Percentiles rank a stretch among this genome's conserved stretches.
Evolutionary conservation across 2,888 invertebrate species (phyloP).

Genomic region (Lordiphosa andalusiaca): DNA sequence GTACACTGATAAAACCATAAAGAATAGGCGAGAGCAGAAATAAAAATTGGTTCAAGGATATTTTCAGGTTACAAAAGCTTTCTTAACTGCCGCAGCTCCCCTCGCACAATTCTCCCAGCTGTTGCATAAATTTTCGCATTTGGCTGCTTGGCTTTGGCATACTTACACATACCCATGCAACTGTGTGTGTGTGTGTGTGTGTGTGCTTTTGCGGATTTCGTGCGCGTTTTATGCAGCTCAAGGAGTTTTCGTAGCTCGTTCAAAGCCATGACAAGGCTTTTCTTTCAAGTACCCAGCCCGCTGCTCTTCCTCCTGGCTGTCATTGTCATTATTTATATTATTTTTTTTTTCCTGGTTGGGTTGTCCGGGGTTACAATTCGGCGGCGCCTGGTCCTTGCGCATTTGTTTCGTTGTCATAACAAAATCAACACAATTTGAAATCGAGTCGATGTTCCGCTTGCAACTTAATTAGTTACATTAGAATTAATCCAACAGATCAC

Average conservation of each 20-base stretch:
- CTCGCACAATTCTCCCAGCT: slow-evolving; percentile 59
- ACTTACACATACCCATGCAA: slow-evolving; percentile 2
- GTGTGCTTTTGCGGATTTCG: slow-evolving; percentile 44
- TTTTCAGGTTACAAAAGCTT: no score
- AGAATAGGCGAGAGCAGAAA: no score
- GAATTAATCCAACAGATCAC: slow-evolving; percentile 1
- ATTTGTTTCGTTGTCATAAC: slow-evolving; percentile 64
- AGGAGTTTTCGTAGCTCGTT: slow-evolving; percentile 54
- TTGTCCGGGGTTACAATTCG: slow-evolving; percentile 23
- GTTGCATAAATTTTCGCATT: slow-evolving; percentile 70
- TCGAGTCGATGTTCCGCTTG: slow-evolving; percentile 27
- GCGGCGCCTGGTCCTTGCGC: slow-evolving; percentile 15
- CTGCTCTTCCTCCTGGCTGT: slow-evolving; percentile 13
- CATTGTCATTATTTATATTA: slow-evolving; percentile 4
- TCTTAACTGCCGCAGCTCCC: slow-evolving; percentile 19
- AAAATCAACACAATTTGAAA: slow-evolving; percentile 59
- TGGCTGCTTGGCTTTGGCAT: slow-evolving; percentile 35
- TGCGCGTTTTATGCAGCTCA: slow-evolving; percentile 62
- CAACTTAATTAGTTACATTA: slow-evolving; percentile 53
- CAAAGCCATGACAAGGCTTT: slow-evolving; percentile 48
- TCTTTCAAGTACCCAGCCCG: slow-evolving; percentile 21
- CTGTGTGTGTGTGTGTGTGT: slow-evolving; percentile 10
- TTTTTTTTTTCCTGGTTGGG: slow-evolving; percentile 2
- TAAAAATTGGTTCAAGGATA: not conserved
- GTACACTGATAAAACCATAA: no score